A percentile compares a stretch with the other conserved stretches of the same genome.
Evolutionary conservation across 2,797 vertebrate genomes (phyloP).

Genomic region (Esox lucius): DNA sequence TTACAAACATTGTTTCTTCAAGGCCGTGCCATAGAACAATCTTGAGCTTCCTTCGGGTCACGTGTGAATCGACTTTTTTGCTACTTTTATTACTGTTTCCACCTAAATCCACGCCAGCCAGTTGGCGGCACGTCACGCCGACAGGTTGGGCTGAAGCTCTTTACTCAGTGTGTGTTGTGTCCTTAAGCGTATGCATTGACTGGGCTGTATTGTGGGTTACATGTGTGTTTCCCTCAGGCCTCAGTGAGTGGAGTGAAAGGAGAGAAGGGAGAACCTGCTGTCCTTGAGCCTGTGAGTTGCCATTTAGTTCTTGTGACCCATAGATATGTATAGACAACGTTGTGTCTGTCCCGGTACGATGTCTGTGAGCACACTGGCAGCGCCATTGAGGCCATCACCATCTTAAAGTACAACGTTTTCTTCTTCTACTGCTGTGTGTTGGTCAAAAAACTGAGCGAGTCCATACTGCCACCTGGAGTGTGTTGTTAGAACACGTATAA

Average conservation of each 20-base stretch:
- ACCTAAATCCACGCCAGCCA: not conserved
- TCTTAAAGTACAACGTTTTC: too few relatives aligned
- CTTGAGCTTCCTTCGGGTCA: not conserved
- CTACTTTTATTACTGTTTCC: not conserved
- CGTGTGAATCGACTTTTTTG: not conserved
- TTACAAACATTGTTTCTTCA: slow-evolving; percentile 2
- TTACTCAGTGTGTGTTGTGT: not conserved
- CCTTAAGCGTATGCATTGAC: slow-evolving; percentile 59
- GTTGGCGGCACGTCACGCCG: not conserved
- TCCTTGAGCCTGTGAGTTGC: slow-evolving; percentile 87
- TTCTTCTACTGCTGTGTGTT: too few relatives aligned
- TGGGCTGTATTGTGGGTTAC: slow-evolving; percentile 76
- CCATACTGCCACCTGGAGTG: too few relatives aligned
- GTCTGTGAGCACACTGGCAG: too few relatives aligned
- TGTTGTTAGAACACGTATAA: too few relatives aligned
- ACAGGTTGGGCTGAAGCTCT: not conserved
- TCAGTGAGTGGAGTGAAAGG: slow-evolving; percentile 82
- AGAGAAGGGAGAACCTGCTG: slow-evolving; percentile 90
- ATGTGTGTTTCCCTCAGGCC: slow-evolving; percentile 87
- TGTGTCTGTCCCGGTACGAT: too few relatives aligned
- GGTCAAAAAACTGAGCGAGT: too few relatives aligned
- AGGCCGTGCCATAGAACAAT: not conserved
- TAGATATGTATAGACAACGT: too few relatives aligned
- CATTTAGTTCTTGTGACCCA: not conserved
- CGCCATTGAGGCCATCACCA: too few relatives aligned